Conservation (phyloP, 2,888 invertebrate genomes). For the Gymnosoma rotundatum region DNA sequence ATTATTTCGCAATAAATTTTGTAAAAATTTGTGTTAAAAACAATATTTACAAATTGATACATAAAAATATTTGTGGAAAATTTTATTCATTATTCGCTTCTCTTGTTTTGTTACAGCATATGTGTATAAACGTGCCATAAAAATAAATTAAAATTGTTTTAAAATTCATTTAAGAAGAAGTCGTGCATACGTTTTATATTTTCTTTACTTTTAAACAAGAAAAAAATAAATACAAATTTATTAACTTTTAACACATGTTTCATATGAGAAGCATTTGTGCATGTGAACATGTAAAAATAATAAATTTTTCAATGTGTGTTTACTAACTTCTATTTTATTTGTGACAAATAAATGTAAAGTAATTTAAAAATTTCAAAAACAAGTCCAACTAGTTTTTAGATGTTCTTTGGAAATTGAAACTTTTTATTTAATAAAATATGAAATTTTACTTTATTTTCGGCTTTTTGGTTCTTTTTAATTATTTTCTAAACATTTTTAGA, state of each 20-base stretch:
- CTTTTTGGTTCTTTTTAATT: no score
- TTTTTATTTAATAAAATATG: not conserved
- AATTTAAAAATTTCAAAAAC: slow-evolving; percentile 8
- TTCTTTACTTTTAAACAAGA: not conserved
- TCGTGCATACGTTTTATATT: not conserved
- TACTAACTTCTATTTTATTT: not conserved
- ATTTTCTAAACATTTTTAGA: no score
- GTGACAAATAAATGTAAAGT: slow-evolving; percentile 30
- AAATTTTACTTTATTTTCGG: no score
- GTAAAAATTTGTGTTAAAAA: slow-evolving; percentile 1
- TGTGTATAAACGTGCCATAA: not conserved
- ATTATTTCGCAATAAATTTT: slow-evolving; percentile 2
- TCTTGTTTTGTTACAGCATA: slow-evolving; percentile 1
- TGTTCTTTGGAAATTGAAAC: slow-evolving; percentile 3
- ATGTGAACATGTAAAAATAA: not conserved
- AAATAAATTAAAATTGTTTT: slow-evolving; percentile 24
- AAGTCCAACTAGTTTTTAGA: slow-evolving; percentile 8
- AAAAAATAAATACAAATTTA: slow-evolving; percentile 17
- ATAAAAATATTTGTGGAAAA: not conserved
- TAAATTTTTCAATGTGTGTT: not conserved
- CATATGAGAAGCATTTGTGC: not conserved
- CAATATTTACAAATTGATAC: slow-evolving; percentile 38
- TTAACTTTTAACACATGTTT: slow-evolving; percentile 26
- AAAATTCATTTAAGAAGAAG: slow-evolving; percentile 15
- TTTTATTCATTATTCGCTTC: slow-evolving; percentile 10